A percentile compares a stretch with the other conserved stretches of the same genome.
Evolutionary conservation across 2,797 vertebrate genomes (phyloP).

Genomic region (Apogon talboti): DNA sequence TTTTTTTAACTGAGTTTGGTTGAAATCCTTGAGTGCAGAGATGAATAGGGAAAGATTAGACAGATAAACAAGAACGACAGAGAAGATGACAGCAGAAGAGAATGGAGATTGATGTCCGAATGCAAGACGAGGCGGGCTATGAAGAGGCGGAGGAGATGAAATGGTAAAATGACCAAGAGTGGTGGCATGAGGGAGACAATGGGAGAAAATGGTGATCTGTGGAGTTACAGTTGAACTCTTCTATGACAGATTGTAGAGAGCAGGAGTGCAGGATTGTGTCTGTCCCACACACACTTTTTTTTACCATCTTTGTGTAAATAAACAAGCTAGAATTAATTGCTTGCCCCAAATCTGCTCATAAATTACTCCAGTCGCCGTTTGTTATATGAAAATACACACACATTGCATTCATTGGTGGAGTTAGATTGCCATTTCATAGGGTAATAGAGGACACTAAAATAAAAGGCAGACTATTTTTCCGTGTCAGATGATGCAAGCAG

Average conservation of each 20-base stretch:
- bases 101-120: constrained; percentile 1
- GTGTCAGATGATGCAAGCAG: too few relatives aligned
- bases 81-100: neutral
- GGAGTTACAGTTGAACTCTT: neutral
- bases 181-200: neutral
- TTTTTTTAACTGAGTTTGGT: neutral
- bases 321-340: too few relatives aligned
- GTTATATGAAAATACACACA: too few relatives aligned
- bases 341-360: too few relatives aligned
- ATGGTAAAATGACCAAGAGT: neutral
- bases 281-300: too few relatives aligned
- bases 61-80: constrained; percentile 6
- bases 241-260: neutral
- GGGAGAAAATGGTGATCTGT: neutral
- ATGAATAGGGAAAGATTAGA: neutral
- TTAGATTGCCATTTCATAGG: too few relatives aligned
- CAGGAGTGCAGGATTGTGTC: neutral
- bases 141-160: neutral
- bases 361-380: too few relatives aligned
- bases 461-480: too few relatives aligned
- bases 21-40: neutral
- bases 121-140: neutral
- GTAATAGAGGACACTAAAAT: too few relatives aligned
- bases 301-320: too few relatives aligned
- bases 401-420: too few relatives aligned